Evolutionary conservation across 2,888 invertebrate genomes (phyloP), one percentile per base, ranked within the genome.

Genomic region (Erebia ligea): DNA sequence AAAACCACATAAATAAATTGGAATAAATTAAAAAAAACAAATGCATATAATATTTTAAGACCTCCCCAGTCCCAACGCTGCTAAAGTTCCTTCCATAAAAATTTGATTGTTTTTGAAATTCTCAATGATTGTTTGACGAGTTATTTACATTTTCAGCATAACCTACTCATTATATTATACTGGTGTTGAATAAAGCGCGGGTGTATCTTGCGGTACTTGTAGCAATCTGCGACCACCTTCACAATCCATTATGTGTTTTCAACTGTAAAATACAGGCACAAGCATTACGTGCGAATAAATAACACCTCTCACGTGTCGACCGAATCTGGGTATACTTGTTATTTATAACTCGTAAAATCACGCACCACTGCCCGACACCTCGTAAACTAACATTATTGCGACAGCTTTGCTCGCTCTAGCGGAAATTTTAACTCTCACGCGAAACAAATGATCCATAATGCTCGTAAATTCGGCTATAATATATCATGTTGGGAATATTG

Each of bases 311-410:
- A 76, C 74, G 73, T 75, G 74, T 72, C 74, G 75, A 72, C 77
- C 75, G 73, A 74, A 75, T 76, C 75, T 77, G 74, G 75, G 72
- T 73, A 72, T 73, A 73, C 69, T 69, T 69, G 77, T 78, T 74
- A 76, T 79, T 76, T 79, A 78, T 76, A 70, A 70, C 71, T 71
- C 74, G 75, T 75, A 76, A 76, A 76, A 74, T 72, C 74, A 76
- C 76, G 74, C 76, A 73, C 75, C 69, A 73, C 64, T 70, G 73
- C 72, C 73, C 76, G 77, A 72, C 74, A 73, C 75, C 68, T 72
- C 77, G 75, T 76, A 73, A 74, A 74, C 75, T 73, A 76, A 70
- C 72, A 75, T 75, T 75, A 74, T 74, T 70, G 64, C 65, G 48
- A 52, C 21, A 48, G 65, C 62, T 69, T 68, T 64, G 48, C 63